Percentiles rank a stretch among this genome's conserved stretches.
These are phyloP conservation scores for Emys orbicularis DNA, from an alignment of 2,797 vertebrate species.

Conservation along the genomic window DNA sequence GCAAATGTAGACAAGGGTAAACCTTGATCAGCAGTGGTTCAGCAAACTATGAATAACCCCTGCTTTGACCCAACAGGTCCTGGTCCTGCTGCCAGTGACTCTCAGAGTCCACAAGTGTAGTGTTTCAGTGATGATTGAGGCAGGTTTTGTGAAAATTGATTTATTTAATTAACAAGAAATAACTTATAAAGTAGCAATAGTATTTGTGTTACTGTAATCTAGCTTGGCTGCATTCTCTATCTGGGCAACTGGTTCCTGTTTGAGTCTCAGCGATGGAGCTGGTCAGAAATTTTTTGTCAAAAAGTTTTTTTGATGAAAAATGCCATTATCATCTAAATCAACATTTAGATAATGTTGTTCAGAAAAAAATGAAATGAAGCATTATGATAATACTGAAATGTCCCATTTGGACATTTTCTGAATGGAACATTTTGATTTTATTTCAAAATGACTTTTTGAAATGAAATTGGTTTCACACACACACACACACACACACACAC, in stretches of 20 bases:
- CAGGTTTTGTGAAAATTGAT: rapidly evolving
- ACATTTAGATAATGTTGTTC: not conserved
- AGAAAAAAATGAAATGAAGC: not conserved
- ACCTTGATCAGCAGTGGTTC: not conserved
- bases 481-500: not conserved
- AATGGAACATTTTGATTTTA: not conserved
- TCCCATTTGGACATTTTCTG: not conserved
- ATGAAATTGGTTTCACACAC: too few species aligned
- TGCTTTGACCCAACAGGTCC: not conserved
- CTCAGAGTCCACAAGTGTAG: not conserved
- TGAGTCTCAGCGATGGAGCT: not conserved
- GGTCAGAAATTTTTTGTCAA: not conserved
- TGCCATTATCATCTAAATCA: not conserved
- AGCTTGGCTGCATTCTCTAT: rapidly evolving
- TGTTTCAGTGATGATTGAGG: not conserved
- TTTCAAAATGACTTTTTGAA: not conserved
- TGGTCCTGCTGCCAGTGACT: rapidly evolving
- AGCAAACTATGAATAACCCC: not conserved
- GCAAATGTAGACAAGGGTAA: not conserved
- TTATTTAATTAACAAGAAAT: not conserved
- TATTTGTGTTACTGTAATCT: not conserved
- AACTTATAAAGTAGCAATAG: not conserved
- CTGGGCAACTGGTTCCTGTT: not conserved
- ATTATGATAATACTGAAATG: not conserved
- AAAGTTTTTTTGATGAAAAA: not conserved